Evolutionary conservation across 2,797 vertebrate species (phyloP).

Genomic region (Rhadinocentrus ornatus): DNA sequence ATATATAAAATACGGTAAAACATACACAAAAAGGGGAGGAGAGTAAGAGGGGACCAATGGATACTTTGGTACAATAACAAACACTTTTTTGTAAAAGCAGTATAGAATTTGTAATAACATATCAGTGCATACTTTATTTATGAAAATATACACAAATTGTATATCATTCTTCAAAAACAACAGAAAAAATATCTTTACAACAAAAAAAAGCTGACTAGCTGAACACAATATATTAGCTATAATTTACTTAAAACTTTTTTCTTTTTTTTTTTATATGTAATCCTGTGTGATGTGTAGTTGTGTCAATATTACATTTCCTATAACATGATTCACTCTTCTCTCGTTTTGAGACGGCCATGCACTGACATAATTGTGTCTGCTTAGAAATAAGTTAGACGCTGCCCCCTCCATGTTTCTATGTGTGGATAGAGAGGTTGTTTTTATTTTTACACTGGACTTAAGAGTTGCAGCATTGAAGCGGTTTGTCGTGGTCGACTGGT

Average conservation of each 20-base stretch:
- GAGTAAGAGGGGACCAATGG: conserved; percentile 88
- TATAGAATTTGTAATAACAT: conserved; percentile 94
- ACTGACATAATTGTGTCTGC: conserved; percentile 84
- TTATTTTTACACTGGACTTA: conserved; percentile 74
- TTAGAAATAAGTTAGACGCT: conserved; percentile 83
- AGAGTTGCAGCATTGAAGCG: conserved; percentile 90
- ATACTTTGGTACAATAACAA: conserved; percentile 97
- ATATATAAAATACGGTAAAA: conserved; percentile 92
- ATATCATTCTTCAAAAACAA: conserved; percentile 95
- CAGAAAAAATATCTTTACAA: conserved; percentile 86
- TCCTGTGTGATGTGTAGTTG: conserved; percentile 86
- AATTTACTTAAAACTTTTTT: conserved; percentile 86
- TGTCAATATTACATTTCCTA: conserved; percentile 84
- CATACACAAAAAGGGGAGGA: conserved; percentile 86
- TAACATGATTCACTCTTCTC: conserved; percentile 80
- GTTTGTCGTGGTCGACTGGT: conserved; percentile 64
- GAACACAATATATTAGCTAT: conserved; percentile 98
- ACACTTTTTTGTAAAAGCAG: conserved; percentile 95
- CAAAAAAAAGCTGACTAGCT: conserved; percentile 94
- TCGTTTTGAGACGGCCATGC: conserved; percentile 88
- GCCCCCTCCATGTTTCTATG: conserved; percentile 28
- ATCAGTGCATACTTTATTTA: conserved; percentile 98
- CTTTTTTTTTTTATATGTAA: conserved; percentile 82
- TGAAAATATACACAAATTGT: conserved; percentile 96
- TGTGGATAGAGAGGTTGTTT: conserved; percentile 66